Evolutionary conservation across 2,888 invertebrate genomes (phyloP), one percentile per base, ranked within the genome.

Genomic region (Listrodromus nycthemerus): DNA sequence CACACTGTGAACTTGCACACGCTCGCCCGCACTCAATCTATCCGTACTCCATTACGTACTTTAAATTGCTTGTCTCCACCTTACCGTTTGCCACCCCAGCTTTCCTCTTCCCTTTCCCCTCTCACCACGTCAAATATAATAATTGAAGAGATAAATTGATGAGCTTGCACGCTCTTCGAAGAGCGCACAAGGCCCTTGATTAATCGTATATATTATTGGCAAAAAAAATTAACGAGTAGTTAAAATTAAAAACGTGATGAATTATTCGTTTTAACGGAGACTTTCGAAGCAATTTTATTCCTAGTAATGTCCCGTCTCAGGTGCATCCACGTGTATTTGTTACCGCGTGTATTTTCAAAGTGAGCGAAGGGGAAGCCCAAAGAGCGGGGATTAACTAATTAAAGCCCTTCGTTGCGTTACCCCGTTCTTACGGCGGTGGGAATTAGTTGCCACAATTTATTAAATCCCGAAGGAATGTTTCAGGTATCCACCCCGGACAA

Each of bases 61-160:
- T 78, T 70, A 84, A 81, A 81, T 84, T 81, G 84, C 81, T 84
- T 81, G 80, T 79, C 66, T 75, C 74, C 50, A 45, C 33, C 7
- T 63, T n/a, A 48, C 1, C 67, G 24, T 19, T 19, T 16, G 1
- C 58, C 33, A 19, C 7, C 19, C 33, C 41, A 13, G 19, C 37
- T 27, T 10, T 13, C 41, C 7, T 16, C 27, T n/a, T 30, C 1
- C 16, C n/a, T n/a, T 10, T 4, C 5, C n/a, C 41, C 1, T 10
- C 5, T n/a, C 45, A 4, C 16, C 5, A 8, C 41, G 16, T 52
- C n/a, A 61, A 37, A 52, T 65, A 63, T 63, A 50, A 61, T 76
- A 83, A 83, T 79, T 80, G 80, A 76, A 76, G 58, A 65, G 73
- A 66, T 71, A 50, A 75, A 81, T 81, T 55, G 55, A 27, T 16